Evolutionary conservation across 2,797 vertebrate species (phyloP), one percentile per base, ranked within the genome.

Genomic region (Heliangelus exortis): DNA sequence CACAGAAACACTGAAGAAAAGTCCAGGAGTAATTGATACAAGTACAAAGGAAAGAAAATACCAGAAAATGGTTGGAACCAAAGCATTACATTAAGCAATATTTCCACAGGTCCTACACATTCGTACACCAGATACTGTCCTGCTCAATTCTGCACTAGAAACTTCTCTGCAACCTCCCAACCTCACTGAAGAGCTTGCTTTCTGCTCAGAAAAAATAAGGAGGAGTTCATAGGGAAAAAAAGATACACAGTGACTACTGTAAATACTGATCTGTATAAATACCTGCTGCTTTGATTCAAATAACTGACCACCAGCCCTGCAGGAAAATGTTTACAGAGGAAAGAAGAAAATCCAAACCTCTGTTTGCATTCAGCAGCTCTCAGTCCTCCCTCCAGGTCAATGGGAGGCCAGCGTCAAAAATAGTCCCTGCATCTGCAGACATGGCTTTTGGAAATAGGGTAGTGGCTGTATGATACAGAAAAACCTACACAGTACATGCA

Each of bases 381-480:
- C 57, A 90, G 66, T 34, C 22, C 53, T 92, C 92, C 91, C 89
- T 93, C 59, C 55, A 95, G 91, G 69, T 73, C 73, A 86, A 66
- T 57, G 53, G 62, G 73, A 86, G 74, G 57, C 48, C 81, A 86
- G 48, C 26, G 39, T 73, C 91, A 95, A 86, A 96, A 96, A 90
- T 20, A 96, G 71, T 31, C 85, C 79, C 73, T 71, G 28, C 74
- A 48, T 51, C 84, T 76, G 50, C 55, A 94, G 91, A 84, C 33
- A 76, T 81, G 48, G 66, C 55, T 75, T 85, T 81, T 87, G 73
- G 66, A 94, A 93, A 39, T 23, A 69, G 62, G 10, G 39, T 63
- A 78, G 55, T 53, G 85, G 75, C 51, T 91, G 13, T 20, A 86
- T 22, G 55, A 71, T 15, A 78, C 43, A 85, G 62, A 87, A 91